Percentiles rank a stretch among this genome's conserved stretches.
phyloP scores from a whole-genome alignment of 1,140 invertebrate genomes.

The Drosophila sp. region DNA sequence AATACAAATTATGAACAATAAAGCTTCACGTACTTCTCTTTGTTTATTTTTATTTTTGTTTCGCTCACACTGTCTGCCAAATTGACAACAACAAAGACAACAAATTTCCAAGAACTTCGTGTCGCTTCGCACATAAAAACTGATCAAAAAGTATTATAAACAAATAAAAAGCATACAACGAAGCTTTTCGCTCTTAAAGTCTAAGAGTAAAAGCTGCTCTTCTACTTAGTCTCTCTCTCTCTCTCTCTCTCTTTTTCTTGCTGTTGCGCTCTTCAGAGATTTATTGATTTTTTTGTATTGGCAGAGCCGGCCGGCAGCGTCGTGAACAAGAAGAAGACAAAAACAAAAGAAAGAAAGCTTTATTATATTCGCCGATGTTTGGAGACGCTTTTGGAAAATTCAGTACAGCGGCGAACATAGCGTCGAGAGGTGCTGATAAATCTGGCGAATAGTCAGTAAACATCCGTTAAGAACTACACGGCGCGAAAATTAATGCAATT shows the following conservation, averaged over 20 bases:
- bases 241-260: not conserved
- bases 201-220: constrained; percentile 4
- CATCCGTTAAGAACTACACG: not conserved
- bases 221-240: not conserved
- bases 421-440: constrained; percentile 47
- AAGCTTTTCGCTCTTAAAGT: constrained; percentile 12
- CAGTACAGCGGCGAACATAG: constrained; percentile 58
- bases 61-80: not conserved
- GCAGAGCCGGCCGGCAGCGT: constrained; percentile 14
- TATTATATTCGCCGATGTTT: constrained; percentile 44
- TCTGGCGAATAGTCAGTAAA: not conserved
- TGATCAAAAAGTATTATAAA: constrained; percentile 19
- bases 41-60: constrained; percentile 24
- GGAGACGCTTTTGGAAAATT: constrained; percentile 43
- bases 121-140: constrained; percentile 18
- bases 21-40: constrained; percentile 20
- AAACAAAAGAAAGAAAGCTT: constrained; percentile 52
- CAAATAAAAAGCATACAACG: constrained; percentile 7
- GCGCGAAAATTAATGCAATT: constrained; percentile 20
- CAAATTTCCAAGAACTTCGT: constrained; percentile 42
- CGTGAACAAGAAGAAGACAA: constrained; percentile 14
- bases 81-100: constrained; percentile 19
- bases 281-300: constrained; percentile 41
- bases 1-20: not conserved
- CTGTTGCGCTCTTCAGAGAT: constrained; percentile 7